These are phyloP conservation scores for Trichoplax adhaerens DNA, from an alignment of 37 sponge, comb jelly and placozoan species.

Conservation along the genomic window DNA sequence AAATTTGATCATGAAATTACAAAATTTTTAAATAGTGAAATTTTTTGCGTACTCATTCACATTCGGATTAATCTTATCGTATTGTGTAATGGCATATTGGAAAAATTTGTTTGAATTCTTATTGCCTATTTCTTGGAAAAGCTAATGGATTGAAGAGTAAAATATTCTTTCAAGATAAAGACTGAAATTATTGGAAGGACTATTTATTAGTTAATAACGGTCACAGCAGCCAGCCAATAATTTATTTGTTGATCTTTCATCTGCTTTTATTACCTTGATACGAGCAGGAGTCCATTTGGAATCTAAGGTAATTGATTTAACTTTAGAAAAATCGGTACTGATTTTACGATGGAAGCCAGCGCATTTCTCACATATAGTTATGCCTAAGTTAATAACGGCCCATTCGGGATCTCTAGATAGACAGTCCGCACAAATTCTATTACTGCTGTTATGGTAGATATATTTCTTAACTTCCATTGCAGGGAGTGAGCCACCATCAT, in stretches of 20 bases:
- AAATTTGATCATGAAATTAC: too few species aligned
- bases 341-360: constrained; percentile 57
- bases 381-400: constrained; percentile 63
- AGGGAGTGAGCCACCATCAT: too few species aligned
- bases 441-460: constrained; percentile 47
- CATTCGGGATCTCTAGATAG: constrained; percentile 49
- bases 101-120: constrained; percentile 36
- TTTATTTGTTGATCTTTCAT: not conserved
- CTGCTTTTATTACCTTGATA: constrained; percentile 24
- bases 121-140: constrained; percentile 52
- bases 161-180: too few species aligned
- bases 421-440: constrained; percentile 77
- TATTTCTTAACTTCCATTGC: constrained; percentile 20
- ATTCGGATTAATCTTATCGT: too few species aligned
- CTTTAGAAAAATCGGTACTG: constrained; percentile 75
- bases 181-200: not conserved
- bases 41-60: too few species aligned
- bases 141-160: constrained; percentile 6
- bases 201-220: not conserved
- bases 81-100: too few species aligned
- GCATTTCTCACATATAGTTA: constrained; percentile 79
- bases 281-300: constrained; percentile 55
- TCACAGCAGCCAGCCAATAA: not conserved
- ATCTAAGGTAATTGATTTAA: constrained; percentile 68
- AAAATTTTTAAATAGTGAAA: too few species aligned